phyloP scores from a whole-genome alignment of 2,113 vertebrate species.

The Gobio gobio region DNA sequence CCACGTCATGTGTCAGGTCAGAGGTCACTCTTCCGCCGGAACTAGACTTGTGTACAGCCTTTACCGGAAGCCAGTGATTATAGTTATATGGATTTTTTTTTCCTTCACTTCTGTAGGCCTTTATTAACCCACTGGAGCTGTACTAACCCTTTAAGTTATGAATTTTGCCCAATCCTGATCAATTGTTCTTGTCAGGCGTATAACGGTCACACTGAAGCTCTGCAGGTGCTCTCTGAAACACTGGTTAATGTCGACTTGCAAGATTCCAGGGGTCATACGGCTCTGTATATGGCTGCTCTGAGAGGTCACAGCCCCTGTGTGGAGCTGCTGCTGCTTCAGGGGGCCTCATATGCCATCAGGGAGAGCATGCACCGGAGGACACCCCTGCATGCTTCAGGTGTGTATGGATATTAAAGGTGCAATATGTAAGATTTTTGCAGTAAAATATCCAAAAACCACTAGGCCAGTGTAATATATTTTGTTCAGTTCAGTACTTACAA shows the following conservation, averaged over 20 bases:
- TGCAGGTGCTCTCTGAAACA: conserved; percentile 90
- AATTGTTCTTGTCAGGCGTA: conserved; percentile 78
- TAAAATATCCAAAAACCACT: too few species aligned
- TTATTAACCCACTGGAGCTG: too few species aligned
- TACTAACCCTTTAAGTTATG: not conserved
- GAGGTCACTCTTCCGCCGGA: too few species aligned
- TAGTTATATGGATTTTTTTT: too few species aligned
- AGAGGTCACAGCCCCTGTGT: conserved; percentile 86
- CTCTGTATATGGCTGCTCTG: conserved; percentile 89
- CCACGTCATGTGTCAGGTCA: too few species aligned
- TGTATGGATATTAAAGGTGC: not conserved
- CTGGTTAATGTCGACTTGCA: conserved; percentile 92
- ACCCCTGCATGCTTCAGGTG: conserved; percentile 89
- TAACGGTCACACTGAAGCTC: conserved; percentile 94
- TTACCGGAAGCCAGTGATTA: too few species aligned
- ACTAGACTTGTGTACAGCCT: too few species aligned
- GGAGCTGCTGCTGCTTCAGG: conserved; percentile 89
- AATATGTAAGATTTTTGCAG: too few species aligned
- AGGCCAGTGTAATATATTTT: too few species aligned
- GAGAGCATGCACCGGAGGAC: conserved; percentile 88
- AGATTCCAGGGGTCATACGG: conserved; percentile 86
- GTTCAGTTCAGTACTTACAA: too few species aligned
- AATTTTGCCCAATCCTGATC: not conserved
- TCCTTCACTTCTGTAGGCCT: too few species aligned
- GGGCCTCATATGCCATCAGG: conserved; percentile 86